Conservation (phyloP, 2,113 vertebrate species). For the Odocoileus virginianus region DNA sequence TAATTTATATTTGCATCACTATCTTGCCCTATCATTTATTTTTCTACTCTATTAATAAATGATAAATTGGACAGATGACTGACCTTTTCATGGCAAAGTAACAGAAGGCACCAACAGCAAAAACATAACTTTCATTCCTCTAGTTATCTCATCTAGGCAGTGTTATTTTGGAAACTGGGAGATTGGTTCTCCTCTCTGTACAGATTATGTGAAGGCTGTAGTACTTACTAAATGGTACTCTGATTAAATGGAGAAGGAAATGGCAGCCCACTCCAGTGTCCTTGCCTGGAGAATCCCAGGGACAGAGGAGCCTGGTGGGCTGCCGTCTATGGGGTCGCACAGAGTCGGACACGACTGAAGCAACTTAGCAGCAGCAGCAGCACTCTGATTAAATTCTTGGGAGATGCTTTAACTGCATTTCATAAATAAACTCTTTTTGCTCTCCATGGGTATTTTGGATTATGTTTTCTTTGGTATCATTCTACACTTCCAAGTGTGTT, state of each 20-base stretch:
- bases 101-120: neutral
- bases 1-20: constrained; percentile 1
- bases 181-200: neutral
- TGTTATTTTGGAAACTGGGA: neutral
- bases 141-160: neutral
- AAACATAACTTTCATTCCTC: neutral
- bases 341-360: neutral
- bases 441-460: neutral
- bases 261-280: neutral
- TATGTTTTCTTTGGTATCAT: neutral
- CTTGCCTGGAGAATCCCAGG: neutral
- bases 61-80: neutral
- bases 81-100: neutral
- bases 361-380: neutral
- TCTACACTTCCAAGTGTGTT: neutral
- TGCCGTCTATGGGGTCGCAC: neutral
- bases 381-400: neutral
- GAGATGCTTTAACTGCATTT: neutral
- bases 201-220: neutral
- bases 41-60: constrained; percentile 25
- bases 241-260: neutral
- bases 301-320: neutral
- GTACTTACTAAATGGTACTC: neutral
- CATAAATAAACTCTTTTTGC: neutral
- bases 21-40: neutral